phyloP scores from a whole-genome alignment of 2,888 invertebrate species.

The Resseliella maxima region DNA sequence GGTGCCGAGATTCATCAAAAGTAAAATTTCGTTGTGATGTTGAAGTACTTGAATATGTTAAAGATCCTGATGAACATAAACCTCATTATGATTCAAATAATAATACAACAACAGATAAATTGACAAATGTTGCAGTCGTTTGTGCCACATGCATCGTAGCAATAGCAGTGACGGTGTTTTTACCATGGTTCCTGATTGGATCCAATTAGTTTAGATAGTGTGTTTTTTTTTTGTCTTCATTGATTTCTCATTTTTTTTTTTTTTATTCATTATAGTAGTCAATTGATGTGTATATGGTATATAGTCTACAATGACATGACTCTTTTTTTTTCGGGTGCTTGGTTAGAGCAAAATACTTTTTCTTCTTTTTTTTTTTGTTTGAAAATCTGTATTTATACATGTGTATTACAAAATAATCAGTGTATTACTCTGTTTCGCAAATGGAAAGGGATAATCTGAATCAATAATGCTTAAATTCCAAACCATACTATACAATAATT shows the following conservation, averaged over 20 bases:
- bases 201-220: neutral
- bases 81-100: slow-evolving; percentile 60
- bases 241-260: neutral
- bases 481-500: no score
- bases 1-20: slow-evolving; percentile 67
- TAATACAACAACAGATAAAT: slow-evolving; percentile 60
- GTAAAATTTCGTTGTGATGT: slow-evolving; percentile 69
- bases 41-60: slow-evolving; percentile 67
- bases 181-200: slow-evolving; percentile 66
- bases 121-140: slow-evolving; percentile 64
- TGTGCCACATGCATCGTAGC: slow-evolving; percentile 66
- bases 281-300: neutral
- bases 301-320: neutral
- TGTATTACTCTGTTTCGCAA: neutral
- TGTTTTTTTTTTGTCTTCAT: neutral
- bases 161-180: slow-evolving; percentile 65
- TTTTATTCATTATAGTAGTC: neutral
- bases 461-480: no score
- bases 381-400: neutral
- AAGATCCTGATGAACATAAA: slow-evolving; percentile 66
- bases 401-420: neutral
- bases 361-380: neutral
- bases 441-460: no score
- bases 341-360: neutral
- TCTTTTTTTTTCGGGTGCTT: neutral